Percentiles rank a stretch among this genome's conserved stretches.
Evolutionary conservation across 2,888 invertebrate species (phyloP).

Genomic region (Busseola fusca): DNA sequence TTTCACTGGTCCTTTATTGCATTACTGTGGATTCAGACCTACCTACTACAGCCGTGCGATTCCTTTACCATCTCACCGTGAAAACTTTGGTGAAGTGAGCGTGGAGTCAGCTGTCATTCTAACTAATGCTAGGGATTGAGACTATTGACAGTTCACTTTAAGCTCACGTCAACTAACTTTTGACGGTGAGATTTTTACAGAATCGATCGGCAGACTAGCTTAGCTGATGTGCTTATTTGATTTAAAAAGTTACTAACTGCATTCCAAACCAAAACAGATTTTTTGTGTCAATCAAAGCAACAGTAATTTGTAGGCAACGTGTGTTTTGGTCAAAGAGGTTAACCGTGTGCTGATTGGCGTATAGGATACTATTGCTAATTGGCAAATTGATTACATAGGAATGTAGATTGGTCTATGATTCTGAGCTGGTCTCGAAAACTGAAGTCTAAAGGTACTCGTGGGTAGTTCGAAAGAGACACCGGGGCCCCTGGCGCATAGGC

Average conservation of each 20-base stretch:
- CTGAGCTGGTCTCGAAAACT: not conserved
- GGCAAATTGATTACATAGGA: constrained; percentile 24
- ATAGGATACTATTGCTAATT: constrained; percentile 36
- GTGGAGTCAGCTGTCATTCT: no score
- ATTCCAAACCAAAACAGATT: constrained; percentile 29
- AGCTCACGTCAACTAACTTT: no score
- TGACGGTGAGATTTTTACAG: no score
- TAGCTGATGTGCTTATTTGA: not conserved
- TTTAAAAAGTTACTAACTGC: constrained; percentile 3
- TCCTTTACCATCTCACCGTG: no score
- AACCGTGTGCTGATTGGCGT: constrained; percentile 39
- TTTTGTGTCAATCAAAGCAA: constrained; percentile 36
- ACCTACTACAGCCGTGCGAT: not conserved
- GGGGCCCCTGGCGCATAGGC: no score
- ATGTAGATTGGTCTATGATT: constrained; percentile 4
- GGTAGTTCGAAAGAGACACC: no score
- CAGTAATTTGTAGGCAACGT: constrained; percentile 28
- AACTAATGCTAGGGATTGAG: no score
- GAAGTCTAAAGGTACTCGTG: not conserved
- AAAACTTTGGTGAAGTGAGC: no score
- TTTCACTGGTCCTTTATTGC: not conserved
- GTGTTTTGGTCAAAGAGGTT: constrained; percentile 46
- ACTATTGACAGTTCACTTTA: no score
- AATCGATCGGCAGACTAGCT: no score
- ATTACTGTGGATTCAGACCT: not conserved